Conservation (phyloP, 2,888 invertebrate species). For the Tanypteryx hageni region DNA sequence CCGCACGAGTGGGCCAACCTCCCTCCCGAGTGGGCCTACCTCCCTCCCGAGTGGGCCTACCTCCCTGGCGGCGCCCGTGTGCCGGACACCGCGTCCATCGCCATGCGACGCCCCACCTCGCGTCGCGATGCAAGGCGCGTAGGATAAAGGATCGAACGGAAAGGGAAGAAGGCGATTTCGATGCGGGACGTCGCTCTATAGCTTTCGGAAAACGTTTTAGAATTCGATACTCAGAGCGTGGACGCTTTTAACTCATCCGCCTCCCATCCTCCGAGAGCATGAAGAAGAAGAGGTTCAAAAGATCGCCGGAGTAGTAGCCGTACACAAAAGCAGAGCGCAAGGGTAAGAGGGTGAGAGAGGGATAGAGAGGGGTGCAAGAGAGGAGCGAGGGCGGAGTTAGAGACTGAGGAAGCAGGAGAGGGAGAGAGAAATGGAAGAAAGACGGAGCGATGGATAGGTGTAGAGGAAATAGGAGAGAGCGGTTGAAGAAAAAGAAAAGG, state of each 20-base stretch:
- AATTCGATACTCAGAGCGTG: constrained; percentile 55
- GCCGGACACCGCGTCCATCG: background rate
- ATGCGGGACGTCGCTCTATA: constrained; percentile 44
- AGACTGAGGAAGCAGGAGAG: background rate
- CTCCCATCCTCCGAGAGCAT: constrained; percentile 33
- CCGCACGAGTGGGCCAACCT: background rate
- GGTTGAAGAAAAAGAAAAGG: background rate
- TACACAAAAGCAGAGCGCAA: constrained; percentile 19
- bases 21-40: background rate
- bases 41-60: background rate
- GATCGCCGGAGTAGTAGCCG: constrained; percentile 31
- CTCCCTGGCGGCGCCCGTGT: background rate
- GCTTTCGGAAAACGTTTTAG: constrained; percentile 60
- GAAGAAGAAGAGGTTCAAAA: constrained; percentile 21
- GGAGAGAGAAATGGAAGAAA: background rate
- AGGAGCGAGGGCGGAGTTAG: background rate
- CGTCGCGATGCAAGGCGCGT: background rate
- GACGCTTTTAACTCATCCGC: constrained; percentile 55
- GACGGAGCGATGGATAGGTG: background rate
- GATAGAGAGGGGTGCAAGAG: background rate
- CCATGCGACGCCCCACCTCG: constrained; percentile 5
- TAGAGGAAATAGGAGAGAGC: background rate
- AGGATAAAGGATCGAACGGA: constrained; percentile 6
- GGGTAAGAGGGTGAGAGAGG: background rate
- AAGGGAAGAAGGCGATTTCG: constrained; percentile 26